Evolutionary conservation across 2,113 vertebrate genomes (phyloP).

Genomic region (Tupaia tana): DNA sequence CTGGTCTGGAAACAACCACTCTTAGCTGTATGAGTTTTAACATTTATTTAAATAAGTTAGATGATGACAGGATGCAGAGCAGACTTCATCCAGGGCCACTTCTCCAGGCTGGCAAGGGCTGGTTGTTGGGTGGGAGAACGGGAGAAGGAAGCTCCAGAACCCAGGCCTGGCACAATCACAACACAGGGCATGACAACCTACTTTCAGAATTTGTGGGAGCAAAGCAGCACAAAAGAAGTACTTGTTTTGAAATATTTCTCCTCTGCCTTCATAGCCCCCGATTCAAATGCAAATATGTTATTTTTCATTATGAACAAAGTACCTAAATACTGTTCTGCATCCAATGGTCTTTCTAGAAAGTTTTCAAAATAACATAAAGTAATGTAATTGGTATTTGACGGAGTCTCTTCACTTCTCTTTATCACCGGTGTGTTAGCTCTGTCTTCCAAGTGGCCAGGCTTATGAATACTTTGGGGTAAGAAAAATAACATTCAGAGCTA

Average conservation of each 20-base stretch:
- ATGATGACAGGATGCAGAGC: background rate
- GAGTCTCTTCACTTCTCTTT: background rate
- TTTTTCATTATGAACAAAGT: background rate
- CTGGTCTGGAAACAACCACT: background rate
- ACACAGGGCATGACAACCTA: background rate
- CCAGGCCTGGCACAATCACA: background rate
- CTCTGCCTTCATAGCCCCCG: background rate
- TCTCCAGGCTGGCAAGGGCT: background rate
- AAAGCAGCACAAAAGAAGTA: background rate
- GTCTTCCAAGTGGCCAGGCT: background rate
- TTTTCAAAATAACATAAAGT: constrained; percentile 10
- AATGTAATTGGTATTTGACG: background rate
- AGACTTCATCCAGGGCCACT: background rate
- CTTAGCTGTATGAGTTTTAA: background rate
- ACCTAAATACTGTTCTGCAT: background rate
- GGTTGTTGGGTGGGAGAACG: background rate
- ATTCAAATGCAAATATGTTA: constrained; percentile 25
- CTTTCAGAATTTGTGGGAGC: background rate
- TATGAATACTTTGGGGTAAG: background rate
- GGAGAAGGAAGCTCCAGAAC: background rate
- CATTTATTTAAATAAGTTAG: constrained; percentile 7
- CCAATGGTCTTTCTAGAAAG: background rate
- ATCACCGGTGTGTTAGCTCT: background rate
- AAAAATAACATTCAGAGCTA: background rate
- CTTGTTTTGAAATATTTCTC: background rate